Evolutionary conservation across 2,888 invertebrate genomes (phyloP).

Genomic region (Nomada ferruginata): DNA sequence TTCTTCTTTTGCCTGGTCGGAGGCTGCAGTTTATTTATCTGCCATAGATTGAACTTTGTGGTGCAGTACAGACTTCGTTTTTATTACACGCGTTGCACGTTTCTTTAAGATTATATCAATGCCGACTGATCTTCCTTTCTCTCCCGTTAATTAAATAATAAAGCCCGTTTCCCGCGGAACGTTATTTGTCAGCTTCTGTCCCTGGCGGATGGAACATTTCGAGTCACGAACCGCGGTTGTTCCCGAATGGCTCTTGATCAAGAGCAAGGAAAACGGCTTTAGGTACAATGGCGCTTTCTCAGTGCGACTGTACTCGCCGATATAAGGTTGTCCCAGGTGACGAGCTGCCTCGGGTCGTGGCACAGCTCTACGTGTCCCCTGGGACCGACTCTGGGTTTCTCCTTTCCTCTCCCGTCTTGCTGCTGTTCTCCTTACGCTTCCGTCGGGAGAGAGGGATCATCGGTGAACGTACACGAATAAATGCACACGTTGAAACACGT

Average conservation of each 20-base stretch:
- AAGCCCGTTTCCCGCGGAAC: neutral
- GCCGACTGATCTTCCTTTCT: neutral
- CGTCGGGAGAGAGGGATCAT: too few species aligned
- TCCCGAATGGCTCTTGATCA: conserved; percentile 72
- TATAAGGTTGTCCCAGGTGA: conserved; percentile 83
- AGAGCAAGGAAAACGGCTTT: conserved; percentile 72
- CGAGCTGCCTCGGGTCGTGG: conserved; percentile 82
- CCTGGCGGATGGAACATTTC: conserved; percentile 43
- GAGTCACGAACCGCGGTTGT: conserved; percentile 50
- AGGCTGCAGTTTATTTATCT: too few species aligned
- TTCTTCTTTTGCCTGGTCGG: neutral
- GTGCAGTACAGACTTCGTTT: too few species aligned
- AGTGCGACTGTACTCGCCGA: conserved; percentile 81
- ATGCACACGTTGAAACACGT: conserved; percentile 15
- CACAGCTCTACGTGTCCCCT: conserved; percentile 80
- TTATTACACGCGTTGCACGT: too few species aligned
- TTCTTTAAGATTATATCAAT: too few species aligned
- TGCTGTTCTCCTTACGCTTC: neutral
- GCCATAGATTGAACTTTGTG: too few species aligned
- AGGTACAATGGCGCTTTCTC: conserved; percentile 78
- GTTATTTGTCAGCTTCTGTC: neutral
- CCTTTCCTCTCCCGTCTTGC: conserved; percentile 31
- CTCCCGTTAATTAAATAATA: conserved; percentile 29
- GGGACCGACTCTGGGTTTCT: conserved; percentile 77
- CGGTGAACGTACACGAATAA: conserved; percentile 26